Evolutionary conservation across 2,888 invertebrate genomes (phyloP), one percentile per base, ranked within the genome.

Genomic region (Dilophus febrilis): DNA sequence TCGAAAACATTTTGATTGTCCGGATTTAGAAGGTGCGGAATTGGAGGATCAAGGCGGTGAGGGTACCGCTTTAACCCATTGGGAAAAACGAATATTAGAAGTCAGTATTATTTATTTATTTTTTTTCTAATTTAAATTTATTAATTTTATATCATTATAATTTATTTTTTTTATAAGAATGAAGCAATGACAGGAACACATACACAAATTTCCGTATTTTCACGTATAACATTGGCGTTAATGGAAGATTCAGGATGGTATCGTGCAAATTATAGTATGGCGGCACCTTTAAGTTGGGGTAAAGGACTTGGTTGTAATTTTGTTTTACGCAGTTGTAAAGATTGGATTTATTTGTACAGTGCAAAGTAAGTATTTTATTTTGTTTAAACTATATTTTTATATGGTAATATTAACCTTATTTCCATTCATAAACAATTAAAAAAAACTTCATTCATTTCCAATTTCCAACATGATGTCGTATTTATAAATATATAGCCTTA

Each of bases 191-290:
- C 97, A 0, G 97, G 95, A 2, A 95, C 94, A 0, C 97, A 97
- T 61, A 97, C 97, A 0, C 95, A 95, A 61, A 92, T 94, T 64
- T 92, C 95, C 0, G 88, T 92, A 1, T 95, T 95, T 63, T 94
- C 94, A 1, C 69, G 92, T 16, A 77, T 98, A 40, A 94, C 95
- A 0, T 68, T 98, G 46, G 97, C 97, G 0, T 64, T 97, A 46
- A 85, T 98, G 88, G 95, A 97, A 58, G 97, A 97, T 57, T 94
- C 94, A 0, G 97, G 97, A 43, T 97, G 91, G 94, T 95, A 95
- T 62, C 70, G 74, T 12, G 88, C 88, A 2, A 86, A 92, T 61
- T 95, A 94, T 56, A 68, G 72, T 1, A 81, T 83, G 72, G 90
- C 90, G 0, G 77, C 86, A 42, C 74, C 81, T 0, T 68, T 97